Conservation (phyloP, 2,797 vertebrate species). For the Lacerta viridis region DNA sequence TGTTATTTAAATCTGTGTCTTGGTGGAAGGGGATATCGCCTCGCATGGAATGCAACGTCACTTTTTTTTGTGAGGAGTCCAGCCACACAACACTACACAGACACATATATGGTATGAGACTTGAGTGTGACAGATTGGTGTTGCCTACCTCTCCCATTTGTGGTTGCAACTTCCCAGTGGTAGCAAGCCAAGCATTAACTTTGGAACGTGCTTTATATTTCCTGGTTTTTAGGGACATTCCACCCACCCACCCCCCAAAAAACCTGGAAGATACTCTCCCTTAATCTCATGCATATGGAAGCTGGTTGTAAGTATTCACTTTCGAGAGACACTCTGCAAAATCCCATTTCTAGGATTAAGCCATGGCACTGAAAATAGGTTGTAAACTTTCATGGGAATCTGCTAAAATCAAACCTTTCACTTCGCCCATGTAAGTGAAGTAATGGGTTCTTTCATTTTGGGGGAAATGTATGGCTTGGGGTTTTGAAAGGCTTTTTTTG, state of each 20-base stretch:
- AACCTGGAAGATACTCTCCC: neutral
- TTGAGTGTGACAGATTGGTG: too few relatives aligned
- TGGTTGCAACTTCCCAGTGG: neutral
- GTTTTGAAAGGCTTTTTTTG: neutral
- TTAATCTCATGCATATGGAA: neutral
- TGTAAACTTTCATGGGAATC: neutral
- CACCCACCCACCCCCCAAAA: too few relatives aligned
- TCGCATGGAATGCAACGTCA: neutral
- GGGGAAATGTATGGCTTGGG: neutral
- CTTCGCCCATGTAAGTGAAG: neutral
- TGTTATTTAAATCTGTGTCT: constrained; percentile 8
- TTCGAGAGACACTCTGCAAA: neutral
- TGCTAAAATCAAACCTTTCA: neutral
- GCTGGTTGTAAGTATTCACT: neutral
- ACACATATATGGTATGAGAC: neutral
- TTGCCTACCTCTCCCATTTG: neutral
- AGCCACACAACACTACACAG: neutral
- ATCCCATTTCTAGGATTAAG: neutral
- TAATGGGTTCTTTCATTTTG: neutral
- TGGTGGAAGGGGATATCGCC: neutral
- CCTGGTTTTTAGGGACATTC: neutral
- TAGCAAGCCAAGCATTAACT: neutral
- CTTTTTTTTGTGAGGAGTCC: neutral
- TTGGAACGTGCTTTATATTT: neutral
- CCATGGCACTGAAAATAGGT: neutral